Conservation (phyloP, 2,797 vertebrate species). For the Pipistrellus pipistrellus region DNA sequence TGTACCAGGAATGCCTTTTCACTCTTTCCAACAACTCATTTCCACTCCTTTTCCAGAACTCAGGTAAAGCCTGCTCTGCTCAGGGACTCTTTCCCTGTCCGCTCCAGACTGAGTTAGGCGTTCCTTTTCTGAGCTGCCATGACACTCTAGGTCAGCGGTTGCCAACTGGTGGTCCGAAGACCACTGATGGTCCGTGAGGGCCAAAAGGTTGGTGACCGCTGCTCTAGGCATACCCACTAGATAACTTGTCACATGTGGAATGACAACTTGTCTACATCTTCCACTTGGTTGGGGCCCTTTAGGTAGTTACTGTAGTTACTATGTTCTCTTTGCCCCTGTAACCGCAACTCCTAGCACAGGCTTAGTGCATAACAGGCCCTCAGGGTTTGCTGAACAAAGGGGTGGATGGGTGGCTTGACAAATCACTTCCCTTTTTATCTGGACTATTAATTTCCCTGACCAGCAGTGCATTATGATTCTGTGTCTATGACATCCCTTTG, state of each 20-base stretch:
- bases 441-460: neutral
- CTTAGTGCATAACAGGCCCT: neutral
- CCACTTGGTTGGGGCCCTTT: neutral
- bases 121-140: neutral
- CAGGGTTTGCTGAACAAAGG: neutral
- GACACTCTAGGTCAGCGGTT: neutral
- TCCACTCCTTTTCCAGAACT: conserved; percentile 11
- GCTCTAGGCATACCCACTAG: neutral
- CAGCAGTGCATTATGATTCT: neutral
- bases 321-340: neutral
- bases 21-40: neutral
- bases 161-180: too few species aligned
- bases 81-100: neutral
- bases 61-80: neutral
- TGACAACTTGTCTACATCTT: neutral
- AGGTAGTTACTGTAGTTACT: neutral
- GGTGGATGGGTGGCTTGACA: neutral
- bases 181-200: too few species aligned
- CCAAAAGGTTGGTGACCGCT: too few species aligned
- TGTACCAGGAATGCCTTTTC: neutral
- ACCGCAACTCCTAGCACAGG: neutral
- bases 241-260: neutral
- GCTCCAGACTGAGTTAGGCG: neutral
- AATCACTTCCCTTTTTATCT: neutral
- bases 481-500: neutral